A percentile compares a stretch with the other conserved stretches of the same genome.
Conservation (phyloP, 2,113 vertebrate genomes). For the Orycteropus afer region DNA sequence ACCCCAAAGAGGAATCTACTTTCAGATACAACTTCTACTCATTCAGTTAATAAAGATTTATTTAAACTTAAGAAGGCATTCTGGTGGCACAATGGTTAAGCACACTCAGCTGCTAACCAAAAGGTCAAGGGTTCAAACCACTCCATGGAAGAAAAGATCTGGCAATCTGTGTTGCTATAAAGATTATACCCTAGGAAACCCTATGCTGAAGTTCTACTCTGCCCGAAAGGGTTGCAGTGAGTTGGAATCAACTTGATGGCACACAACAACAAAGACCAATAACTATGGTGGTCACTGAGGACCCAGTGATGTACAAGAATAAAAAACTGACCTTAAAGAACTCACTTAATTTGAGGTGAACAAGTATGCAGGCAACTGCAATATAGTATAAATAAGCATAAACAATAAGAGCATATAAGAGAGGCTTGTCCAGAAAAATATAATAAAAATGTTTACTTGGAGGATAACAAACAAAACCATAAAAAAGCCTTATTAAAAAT, state of each 20-base stretch:
- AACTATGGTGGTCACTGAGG: not conserved
- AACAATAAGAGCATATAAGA: not conserved
- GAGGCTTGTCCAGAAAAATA: slow-evolving; percentile 1
- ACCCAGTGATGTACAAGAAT: not conserved
- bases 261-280: not conserved
- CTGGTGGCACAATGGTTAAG: no score
- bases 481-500: slow-evolving; percentile 1
- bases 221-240: no score
- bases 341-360: not conserved
- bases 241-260: no score
- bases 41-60: slow-evolving; percentile 17
- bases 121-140: no score
- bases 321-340: not conserved
- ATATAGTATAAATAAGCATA: not conserved
- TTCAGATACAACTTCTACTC: not conserved
- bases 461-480: not conserved
- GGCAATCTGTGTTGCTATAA: no score
- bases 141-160: no score
- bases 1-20: slow-evolving; percentile 1
- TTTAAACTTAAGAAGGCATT: slow-evolving; percentile 6
- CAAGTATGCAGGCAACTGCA: not conserved
- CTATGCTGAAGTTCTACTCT: no score
- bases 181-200: no score
- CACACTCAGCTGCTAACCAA: no score
- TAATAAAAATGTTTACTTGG: not conserved